Evolutionary conservation across 2,888 invertebrate genomes (phyloP), one percentile per base, ranked within the genome.

Genomic region (Gryllus longicercus): DNA sequence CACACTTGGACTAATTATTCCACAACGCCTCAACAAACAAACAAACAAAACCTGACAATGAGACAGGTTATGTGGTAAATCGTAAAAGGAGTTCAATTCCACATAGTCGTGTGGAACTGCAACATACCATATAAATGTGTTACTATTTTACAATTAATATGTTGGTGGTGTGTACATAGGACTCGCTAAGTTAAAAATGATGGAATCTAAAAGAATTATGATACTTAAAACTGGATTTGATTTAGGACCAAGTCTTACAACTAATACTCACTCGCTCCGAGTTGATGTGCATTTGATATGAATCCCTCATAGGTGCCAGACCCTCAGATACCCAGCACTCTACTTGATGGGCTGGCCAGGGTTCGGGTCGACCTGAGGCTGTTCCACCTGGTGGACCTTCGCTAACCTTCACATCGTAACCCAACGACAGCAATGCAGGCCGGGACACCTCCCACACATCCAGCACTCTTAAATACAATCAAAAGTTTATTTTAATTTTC

Each of bases 371-470:
- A 5, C 87, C 87, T 81, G 86, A 87, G 79, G 85, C 85, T 5
- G 88, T 87, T 81, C 87, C 87, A 79, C 85, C 85, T 5, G 88
- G 87, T 79, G 88, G 87, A 38, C 88, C 87, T 81, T 88, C 88
- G 14, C 87, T 88, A 38, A 88, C 86, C 83, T 87, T 87, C 2
- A 89, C 88, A 81, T 88, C 87, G 81, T 87, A 87, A 49, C 89
- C 89, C 51, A 89, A 84, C 49, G 87, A 86, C 75, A 87, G 83
- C 74, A 90, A 85, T 81, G 87, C 87, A 76, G 87, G 86, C 82
- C 88, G 86, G 82, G 88, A 89, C 4, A 88, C 85, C 82, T 89
- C 88, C 89, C 90, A 90, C 8, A 89, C 87, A 84, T 90, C 89
- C 75, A 89, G 84, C 81, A 89, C 88, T 83, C 87, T 88, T 78